Evolutionary conservation across 2,888 invertebrate genomes (phyloP).

Genomic region (Sinodicranocentrus sp.): DNA sequence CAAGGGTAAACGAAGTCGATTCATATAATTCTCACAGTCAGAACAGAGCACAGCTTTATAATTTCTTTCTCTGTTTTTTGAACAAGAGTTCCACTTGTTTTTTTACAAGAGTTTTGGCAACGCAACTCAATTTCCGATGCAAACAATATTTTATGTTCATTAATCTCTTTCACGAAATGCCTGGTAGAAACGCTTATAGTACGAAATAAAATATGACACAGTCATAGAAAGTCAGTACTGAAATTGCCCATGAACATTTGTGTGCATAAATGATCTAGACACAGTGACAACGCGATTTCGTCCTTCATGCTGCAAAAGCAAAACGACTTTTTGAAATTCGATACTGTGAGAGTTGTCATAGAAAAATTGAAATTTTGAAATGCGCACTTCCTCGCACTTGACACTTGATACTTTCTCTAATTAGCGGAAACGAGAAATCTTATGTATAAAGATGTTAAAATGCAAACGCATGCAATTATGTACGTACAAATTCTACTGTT

Average conservation of each 20-base stretch:
- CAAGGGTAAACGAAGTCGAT: too few species aligned
- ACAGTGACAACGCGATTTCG: too few species aligned
- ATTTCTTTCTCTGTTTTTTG: neutral
- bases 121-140: neutral
- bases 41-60: too few species aligned
- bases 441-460: too few species aligned
- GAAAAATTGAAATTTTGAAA: constrained; percentile 22
- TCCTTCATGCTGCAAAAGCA: constrained; percentile 17
- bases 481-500: too few species aligned
- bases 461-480: too few species aligned
- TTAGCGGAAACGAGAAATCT: too few species aligned
- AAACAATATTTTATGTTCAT: constrained; percentile 42
- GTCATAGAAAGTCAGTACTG: too few species aligned
- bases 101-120: constrained; percentile 5
- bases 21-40: too few species aligned
- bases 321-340: constrained; percentile 37
- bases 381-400: constrained; percentile 42
- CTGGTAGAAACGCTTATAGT: neutral
- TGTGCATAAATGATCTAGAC: too few species aligned
- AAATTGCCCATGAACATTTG: too few species aligned
- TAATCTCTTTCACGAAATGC: constrained; percentile 32
- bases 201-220: constrained; percentile 15
- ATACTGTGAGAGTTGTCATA: constrained; percentile 34
- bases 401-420: constrained; percentile 37
- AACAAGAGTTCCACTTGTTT: constrained; percentile 6